A percentile compares a stretch with the other conserved stretches of the same genome.
Conservation (phyloP, 1,140 invertebrate genomes). For the Dendroctonus ponderosae region DNA sequence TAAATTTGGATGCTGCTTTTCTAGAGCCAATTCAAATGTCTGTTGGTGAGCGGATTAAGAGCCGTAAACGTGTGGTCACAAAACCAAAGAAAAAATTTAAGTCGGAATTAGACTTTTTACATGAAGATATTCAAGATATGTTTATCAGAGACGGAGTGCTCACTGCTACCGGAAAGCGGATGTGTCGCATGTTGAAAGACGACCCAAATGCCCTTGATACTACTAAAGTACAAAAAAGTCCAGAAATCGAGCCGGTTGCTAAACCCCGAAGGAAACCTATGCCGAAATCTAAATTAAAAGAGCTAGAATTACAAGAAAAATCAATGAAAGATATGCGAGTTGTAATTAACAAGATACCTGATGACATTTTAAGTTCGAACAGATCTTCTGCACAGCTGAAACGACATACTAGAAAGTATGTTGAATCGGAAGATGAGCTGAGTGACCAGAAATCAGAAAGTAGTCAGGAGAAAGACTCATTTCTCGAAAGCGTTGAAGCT, state of each 20-base stretch:
- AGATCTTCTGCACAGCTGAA: slow-evolving; percentile 4
- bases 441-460: no score
- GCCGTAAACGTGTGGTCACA: slow-evolving; percentile 28
- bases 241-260: not conserved
- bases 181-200: slow-evolving; percentile 52
- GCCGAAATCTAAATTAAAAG: slow-evolving; percentile 27
- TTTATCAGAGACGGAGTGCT: slow-evolving; percentile 63
- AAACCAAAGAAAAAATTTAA: slow-evolving; percentile 39
- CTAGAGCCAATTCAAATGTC: slow-evolving; percentile 29
- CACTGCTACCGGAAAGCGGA: slow-evolving; percentile 56
- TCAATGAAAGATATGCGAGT: slow-evolving; percentile 38
- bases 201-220: slow-evolving; percentile 24
- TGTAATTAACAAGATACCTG: slow-evolving; percentile 39
- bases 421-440: no score
- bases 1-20: not conserved
- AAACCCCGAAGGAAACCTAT: slow-evolving; percentile 30
- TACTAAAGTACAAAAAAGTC: not conserved
- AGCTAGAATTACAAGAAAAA: slow-evolving; percentile 3
- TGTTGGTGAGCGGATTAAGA: slow-evolving; percentile 44
- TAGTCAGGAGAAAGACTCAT: no score
- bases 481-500: no score
- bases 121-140: slow-evolving; percentile 67
- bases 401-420: no score
- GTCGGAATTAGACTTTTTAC: slow-evolving; percentile 60
- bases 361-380: slow-evolving; percentile 10